Percentiles rank a stretch among this genome's conserved stretches.
Conservation (phyloP, 2,113 vertebrate genomes). For the Sula dactylatra region DNA sequence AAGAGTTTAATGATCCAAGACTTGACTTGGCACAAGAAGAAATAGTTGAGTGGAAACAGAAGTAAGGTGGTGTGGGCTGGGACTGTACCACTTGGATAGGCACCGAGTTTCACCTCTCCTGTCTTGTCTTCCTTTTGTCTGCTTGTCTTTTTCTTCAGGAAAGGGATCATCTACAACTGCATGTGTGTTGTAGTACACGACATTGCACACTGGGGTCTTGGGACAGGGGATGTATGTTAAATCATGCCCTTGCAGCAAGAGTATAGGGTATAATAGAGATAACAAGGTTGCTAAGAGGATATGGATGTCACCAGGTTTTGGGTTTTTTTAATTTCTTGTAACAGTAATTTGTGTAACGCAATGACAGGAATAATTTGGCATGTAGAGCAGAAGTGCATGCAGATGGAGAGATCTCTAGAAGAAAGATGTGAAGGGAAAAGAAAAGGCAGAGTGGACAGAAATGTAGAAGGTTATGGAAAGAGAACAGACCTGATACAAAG, state of each 20-base stretch:
- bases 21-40: background rate
- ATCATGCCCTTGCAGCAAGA: background rate
- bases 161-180: background rate
- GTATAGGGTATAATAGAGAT: rapidly evolving
- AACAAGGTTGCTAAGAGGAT: too few relatives aligned
- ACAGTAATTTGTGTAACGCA: background rate
- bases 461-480: background rate
- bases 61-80: background rate
- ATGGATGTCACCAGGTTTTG: background rate
- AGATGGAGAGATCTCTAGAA: background rate
- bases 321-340: background rate
- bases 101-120: background rate
- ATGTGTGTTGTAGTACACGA: background rate
- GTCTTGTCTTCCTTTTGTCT: background rate
- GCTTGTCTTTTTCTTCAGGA: background rate
- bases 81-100: background rate
- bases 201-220: background rate
- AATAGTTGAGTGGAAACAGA: background rate
- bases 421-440: background rate
- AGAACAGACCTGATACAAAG: background rate
- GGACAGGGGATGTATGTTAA: background rate
- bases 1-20: background rate
- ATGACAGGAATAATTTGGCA: background rate
- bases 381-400: background rate
- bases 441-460: background rate